Percentiles rank a stretch among this genome's conserved stretches.
Evolutionary conservation across 2,113 vertebrate species (phyloP).

Genomic region (Leptodactylus fuscus): DNA sequence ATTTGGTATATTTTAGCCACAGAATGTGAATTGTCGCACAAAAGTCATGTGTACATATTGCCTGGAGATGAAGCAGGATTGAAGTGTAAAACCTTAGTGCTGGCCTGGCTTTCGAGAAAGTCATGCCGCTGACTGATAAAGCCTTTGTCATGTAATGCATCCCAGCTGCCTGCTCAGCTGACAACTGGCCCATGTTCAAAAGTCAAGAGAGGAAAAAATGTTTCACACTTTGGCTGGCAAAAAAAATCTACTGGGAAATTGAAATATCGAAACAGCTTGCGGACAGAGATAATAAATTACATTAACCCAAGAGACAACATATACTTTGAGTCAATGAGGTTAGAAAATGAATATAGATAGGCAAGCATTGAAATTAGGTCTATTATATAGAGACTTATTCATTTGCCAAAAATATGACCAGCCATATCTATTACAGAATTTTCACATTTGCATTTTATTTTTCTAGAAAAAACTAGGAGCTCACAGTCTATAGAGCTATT

Average conservation of each 20-base stretch:
- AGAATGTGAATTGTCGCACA: background rate
- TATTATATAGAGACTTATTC: background rate
- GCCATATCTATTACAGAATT: no score
- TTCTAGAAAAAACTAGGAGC: background rate
- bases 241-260: slow-evolving; percentile 9
- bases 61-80: background rate
- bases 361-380: background rate
- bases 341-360: slow-evolving; percentile 12
- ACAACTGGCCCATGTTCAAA: slow-evolving; percentile 57
- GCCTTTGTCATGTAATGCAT: slow-evolving; percentile 52
- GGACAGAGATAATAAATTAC: background rate
- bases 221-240: slow-evolving; percentile 55
- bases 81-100: background rate
- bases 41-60: background rate
- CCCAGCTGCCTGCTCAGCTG: slow-evolving; percentile 50
- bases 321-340: background rate
- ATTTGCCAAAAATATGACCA: background rate
- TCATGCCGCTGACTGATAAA: slow-evolving; percentile 25
- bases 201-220: slow-evolving; percentile 48
- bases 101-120: slow-evolving; percentile 42
- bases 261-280: background rate
- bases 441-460: background rate
- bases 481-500: no score
- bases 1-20: background rate
- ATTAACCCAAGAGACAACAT: background rate